phyloP scores from a whole-genome alignment of 2,888 invertebrate species.

The Euphydryas editha region DNA sequence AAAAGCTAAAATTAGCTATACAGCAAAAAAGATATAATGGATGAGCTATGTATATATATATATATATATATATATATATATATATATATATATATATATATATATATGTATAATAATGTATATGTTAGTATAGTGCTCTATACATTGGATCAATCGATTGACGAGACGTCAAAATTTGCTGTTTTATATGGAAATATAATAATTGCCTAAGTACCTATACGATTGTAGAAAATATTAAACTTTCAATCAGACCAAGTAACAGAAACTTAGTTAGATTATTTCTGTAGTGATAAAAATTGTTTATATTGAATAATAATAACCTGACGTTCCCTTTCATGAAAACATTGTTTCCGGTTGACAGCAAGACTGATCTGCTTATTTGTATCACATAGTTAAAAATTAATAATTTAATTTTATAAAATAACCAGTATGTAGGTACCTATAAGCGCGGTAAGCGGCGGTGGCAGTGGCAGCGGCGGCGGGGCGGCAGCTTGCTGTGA shows the following conservation, averaged over 20 bases:
- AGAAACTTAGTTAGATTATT: neutral
- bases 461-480: conserved; percentile 74
- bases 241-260: neutral
- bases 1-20: neutral
- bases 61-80: too few relatives aligned
- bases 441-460: conserved; percentile 76
- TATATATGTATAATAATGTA: too few relatives aligned
- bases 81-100: too few relatives aligned
- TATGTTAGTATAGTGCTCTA: neutral
- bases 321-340: neutral
- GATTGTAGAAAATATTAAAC: neutral
- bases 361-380: neutral
- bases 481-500: conserved; percentile 65
- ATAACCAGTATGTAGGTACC: conserved; percentile 51
- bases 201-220: neutral
- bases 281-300: neutral
- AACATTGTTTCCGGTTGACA: neutral
- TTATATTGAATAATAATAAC: neutral
- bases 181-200: neutral
- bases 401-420: neutral
- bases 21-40: neutral
- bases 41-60: too few relatives aligned
- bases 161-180: neutral
- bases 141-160: neutral
- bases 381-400: neutral